Base-by-base conservation (phyloP, 2,797 vertebrate genomes). In the Pempheris klunzingeri region DNA sequence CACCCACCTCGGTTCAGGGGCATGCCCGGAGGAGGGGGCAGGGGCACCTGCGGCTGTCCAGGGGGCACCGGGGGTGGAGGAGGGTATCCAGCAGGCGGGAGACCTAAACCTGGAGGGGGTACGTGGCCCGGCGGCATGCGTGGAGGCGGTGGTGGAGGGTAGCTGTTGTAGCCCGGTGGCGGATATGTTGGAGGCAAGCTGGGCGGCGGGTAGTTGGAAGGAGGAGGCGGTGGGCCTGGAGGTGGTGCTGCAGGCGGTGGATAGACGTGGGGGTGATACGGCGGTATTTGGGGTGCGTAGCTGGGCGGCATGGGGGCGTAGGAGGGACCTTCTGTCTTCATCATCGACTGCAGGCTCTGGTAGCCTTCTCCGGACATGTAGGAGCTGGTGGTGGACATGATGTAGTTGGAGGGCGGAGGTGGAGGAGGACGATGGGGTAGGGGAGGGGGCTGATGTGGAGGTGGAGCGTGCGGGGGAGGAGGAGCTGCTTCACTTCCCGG, bases 321-420 rank as follows among this genome's bases (percentile, higher is more conserved):
- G 34, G 98, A 88, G 41, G 97, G 97, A 18, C 90, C 96, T 81
- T 99, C 97, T 0, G 97, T 98, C 93, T 99, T 99, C 98, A 99
- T 99, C 96, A 99, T 95, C 4, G 98, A 99, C 94, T 99, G 98
- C 46, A 99, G 94, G 84, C 94, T 99, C 86, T 99, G 98, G 90
- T 91, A 99, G 53, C 98, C 98, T 86, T 99, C 98, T 0, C 98
- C 97, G 0, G 97, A 99, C 98, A 99, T 99, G 78, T 99, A 99
- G 6, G 97, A 99, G 93, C 97, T 97, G 83, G 95, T 97, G 57
- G 98, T 99, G 66, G 97, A 99, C 97, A 99, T 98, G 91, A 97
- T 96, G 89, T 97, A 97, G 75, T 94, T 97, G 49, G 96, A 94
- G 52, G 96, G 97, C 0, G 97, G 97, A 0, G 97, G 97, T 0